Base-by-base conservation (phyloP, 2,113 vertebrate genomes). In the Ahaetulla prasina region DNA sequence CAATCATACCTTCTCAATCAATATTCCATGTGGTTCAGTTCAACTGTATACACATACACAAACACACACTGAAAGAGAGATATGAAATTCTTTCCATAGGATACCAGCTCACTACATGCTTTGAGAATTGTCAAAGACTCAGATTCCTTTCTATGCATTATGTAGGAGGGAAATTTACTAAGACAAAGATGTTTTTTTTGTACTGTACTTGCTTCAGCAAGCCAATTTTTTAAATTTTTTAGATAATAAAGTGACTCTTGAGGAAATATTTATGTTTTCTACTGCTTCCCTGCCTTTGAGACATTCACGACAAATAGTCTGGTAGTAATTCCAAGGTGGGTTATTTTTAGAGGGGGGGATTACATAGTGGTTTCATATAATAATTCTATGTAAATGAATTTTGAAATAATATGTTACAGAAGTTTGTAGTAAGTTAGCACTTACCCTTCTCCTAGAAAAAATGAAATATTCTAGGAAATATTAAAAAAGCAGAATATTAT, bases 181-280 rank as follows among this genome's bases (percentile, higher is more conserved):
- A 20, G 16, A n/a, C 20, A 16, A n/a, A 10, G 25, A 20, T 47
- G 16, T 50, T 50, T 30, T 50, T 30, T 89, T 43, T 80, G 74
- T 43, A 80, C 27, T 30, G 9, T 35, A 49, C 47, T 22, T 68
- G 39, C 12, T 22, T 89, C 8, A 89, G 7, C 3, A 68, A 68
- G 27, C 0, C 50, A 8, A 90, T 1, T 30, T 4, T 8, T 43
- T 0, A 0, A 1, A 60, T 89, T 30, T 8, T 49, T 63, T 14
- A 22, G 50, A 52, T 30, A 57, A 57, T 23, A 45, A 54, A 57
- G 23, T 89, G 53, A 54, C 74, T 80, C 74, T 39, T 80, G 74
- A 53, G 20, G 22, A 88, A 53, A 53, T 20, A 88, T n/a, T n/a
- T n/a, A n/a, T n/a, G n/a, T n/a, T n/a, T n/a, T n/a, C n/a, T n/a